Base-by-base conservation (phyloP, 1,140 invertebrate genomes). In the Hylyphantes graminicola region DNA sequence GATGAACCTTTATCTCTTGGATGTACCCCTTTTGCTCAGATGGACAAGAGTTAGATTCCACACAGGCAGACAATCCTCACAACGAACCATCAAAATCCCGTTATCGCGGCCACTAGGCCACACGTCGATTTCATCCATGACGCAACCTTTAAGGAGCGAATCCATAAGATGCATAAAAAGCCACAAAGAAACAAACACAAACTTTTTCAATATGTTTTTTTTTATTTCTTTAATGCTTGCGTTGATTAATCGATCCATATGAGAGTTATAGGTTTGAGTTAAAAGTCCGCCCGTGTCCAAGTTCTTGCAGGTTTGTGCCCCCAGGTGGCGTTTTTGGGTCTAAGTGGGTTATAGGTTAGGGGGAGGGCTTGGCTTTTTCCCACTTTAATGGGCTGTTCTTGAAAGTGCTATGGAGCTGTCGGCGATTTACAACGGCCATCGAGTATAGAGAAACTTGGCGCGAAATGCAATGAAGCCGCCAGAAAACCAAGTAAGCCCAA, bases 51-150 rank as follows among this genome's bases (percentile, higher is more conserved):
- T 35, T 35, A 35, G 35, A 35, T 35, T 35, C 35, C 35, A 35
- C 35, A 35, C 35, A 35, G 35, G 5, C 35, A 35, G 35, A 35
- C 35, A 35, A 35, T 35, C 5, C 35, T 35, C 35, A 35, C 35
- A 35, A 35, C 35, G 1, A 35, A 35, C 35, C 74, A 76, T 63
- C 57, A 48, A 76, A 50, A n/a, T 15, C n/a, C 61, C n/a, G 59
- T 19, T 54, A 78, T 53, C 63, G 64, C 63, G 75, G 75, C 75
- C 75, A 78, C 50, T 78, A 78, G 75, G 75, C 61, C 75, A 78
- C 12, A 67, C 61, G 75, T 53, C 55, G 75, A 78, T 78, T 78
- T 65, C 63, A 54, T 78, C 75, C 63, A 19, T 13, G 35, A 15
- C 72, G 8, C 17, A 55, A 15, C 12, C 48, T 55, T 78, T 61